Percentiles rank a stretch among this genome's conserved stretches.
Conservation (phyloP, 2,888 invertebrate species). For the Lumbricus terrestris region DNA sequence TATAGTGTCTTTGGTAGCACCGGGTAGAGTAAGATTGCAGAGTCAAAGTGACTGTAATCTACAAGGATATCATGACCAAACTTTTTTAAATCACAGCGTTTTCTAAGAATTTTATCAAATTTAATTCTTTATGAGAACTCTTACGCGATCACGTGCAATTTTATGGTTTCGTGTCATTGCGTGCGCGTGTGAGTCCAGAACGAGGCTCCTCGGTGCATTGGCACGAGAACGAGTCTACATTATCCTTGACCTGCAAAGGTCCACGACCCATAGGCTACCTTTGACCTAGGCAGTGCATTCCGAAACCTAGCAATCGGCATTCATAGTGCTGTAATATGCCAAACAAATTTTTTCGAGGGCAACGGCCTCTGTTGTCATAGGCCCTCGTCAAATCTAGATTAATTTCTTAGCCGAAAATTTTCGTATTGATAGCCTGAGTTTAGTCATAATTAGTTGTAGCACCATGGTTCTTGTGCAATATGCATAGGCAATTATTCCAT, state of each 20-base stretch:
- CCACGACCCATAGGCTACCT: constrained; percentile 3
- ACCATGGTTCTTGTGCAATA: not conserved
- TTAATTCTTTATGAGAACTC: not conserved
- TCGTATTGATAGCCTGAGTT: not conserved
- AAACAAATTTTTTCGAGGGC: no score
- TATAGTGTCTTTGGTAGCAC: not conserved
- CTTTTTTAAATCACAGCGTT: not conserved
- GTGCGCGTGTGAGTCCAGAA: not conserved
- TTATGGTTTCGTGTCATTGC: not conserved
- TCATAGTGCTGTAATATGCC: no score
- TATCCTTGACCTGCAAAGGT: not conserved
- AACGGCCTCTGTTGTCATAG: no score
- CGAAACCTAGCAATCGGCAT: not conserved
- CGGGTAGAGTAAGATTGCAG: not conserved
- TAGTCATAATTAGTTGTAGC: no score
- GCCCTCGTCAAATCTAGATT: no score
- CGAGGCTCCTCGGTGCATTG: constrained; percentile 3
- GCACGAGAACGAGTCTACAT: not conserved
- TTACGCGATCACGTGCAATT: not conserved
- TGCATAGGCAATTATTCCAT: not conserved
- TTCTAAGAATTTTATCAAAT: not conserved
- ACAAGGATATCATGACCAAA: no score
- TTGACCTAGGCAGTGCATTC: not conserved
- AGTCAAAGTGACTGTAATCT: not conserved
- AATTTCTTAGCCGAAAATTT: no score